phyloP scores from a whole-genome alignment of 2,888 invertebrate species.

The Carcina quercana region DNA sequence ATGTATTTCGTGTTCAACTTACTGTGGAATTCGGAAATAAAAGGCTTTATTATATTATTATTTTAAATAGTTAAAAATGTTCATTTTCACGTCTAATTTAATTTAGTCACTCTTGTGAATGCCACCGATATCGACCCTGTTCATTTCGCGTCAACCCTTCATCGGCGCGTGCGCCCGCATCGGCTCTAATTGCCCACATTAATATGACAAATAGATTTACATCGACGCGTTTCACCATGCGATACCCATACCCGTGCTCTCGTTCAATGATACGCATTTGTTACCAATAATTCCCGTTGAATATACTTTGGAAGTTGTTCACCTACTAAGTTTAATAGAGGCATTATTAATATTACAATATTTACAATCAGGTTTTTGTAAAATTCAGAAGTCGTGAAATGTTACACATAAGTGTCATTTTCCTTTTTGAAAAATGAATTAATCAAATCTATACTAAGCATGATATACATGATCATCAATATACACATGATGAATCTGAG shows the following conservation, averaged over 20 bases:
- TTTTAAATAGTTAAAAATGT: too few relatives aligned
- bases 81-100: too few relatives aligned
- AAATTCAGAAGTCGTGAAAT: background rate
- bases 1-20: too few relatives aligned
- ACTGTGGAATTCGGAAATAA: too few relatives aligned
- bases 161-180: constrained; percentile 46
- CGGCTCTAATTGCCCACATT: constrained; percentile 61
- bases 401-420: background rate
- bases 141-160: constrained; percentile 40
- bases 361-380: background rate
- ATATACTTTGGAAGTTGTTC: background rate
- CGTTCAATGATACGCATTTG: too few relatives aligned
- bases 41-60: too few relatives aligned
- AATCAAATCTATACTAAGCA: background rate
- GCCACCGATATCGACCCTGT: too few relatives aligned
- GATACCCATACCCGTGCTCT: constrained; percentile 1
- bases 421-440: background rate
- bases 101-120: too few relatives aligned
- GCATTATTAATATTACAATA: background rate
- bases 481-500: too few relatives aligned
- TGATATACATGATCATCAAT: too few relatives aligned
- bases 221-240: constrained; percentile 29
- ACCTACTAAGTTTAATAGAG: background rate
- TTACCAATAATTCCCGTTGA: too few relatives aligned
- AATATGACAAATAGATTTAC: constrained; percentile 70